phyloP scores from a whole-genome alignment of 2,113 vertebrate genomes.

The Stigmatopora argus region DNA sequence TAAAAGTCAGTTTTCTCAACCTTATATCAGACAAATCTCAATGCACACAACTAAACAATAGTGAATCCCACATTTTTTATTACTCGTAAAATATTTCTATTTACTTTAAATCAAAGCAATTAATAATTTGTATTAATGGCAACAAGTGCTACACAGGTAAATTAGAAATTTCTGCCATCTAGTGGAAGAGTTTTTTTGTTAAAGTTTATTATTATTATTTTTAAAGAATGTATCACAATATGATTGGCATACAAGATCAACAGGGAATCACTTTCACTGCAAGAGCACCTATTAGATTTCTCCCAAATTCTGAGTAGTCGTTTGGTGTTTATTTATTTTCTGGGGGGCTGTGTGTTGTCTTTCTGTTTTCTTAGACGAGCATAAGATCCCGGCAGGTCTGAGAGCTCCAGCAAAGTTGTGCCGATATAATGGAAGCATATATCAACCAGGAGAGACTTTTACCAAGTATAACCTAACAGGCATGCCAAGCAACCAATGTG shows the following conservation, averaged over 20 bases:
- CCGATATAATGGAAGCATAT: slow-evolving; percentile 80
- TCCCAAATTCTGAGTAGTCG: too few relatives aligned
- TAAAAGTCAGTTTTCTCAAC: slow-evolving; percentile 32
- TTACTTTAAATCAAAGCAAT: background rate
- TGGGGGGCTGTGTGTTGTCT: too few relatives aligned
- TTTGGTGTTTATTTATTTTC: too few relatives aligned
- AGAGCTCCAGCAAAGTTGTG: slow-evolving; percentile 77
- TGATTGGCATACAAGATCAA: too few relatives aligned
- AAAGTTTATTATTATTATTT: too few relatives aligned
- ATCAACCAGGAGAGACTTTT: slow-evolving; percentile 87
- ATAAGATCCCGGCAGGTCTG: slow-evolving; percentile 78
- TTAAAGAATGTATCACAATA: too few relatives aligned
- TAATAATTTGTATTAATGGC: background rate
- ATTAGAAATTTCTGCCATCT: background rate
- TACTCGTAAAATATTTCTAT: background rate
- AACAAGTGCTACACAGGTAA: background rate
- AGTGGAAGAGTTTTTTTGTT: background rate
- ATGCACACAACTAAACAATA: background rate
- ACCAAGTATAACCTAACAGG: slow-evolving; percentile 77
- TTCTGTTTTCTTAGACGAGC: slow-evolving; percentile 61
- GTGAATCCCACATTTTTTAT: too few relatives aligned
- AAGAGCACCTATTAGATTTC: too few relatives aligned
- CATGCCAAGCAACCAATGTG: slow-evolving; percentile 83
- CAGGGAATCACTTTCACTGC: too few relatives aligned
- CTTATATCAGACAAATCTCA: background rate